Base-by-base conservation (phyloP, 2,888 invertebrate species). In the Campoplex capitator region DNA sequence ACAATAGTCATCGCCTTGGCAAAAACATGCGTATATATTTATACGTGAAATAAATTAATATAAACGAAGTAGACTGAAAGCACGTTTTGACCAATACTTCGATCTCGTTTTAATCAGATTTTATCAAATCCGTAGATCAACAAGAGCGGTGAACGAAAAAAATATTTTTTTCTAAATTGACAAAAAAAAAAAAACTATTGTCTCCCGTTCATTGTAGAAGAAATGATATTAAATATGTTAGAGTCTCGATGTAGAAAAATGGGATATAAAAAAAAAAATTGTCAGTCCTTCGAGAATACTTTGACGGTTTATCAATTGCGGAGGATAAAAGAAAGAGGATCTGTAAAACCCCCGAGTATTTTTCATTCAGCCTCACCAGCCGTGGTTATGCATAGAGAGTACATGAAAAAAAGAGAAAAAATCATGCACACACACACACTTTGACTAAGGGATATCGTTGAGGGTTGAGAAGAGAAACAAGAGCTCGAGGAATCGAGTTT, bases 401-500 rank as follows among this genome's bases (percentile, higher is more conserved):
- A 35, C 58, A 76, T 84, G 65, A 54, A 84, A 68, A 65, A 28
- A 54, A 71, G 11, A 78, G 78, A 77, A 80, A 78, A 67, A 71
- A 68, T 68, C 45, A 79, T 79, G 48, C 38, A 48, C 65, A 42
- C 58, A 3, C 77, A 23, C 23, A 23, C 38, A 4, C 38, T 38
- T 28, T 42, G 79, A 23, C 77, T 62, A 32, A 28, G 16, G 58
- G 58, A 32, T 62, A 62, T 62, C 28, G n/a, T 32, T 62, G 32
- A 13, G 16, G 58, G 13, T 28, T 32, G 32, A 28, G 28, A 28
- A 45, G 68, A 56, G 23, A 70, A 58, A 58, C 51, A 67, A 48
- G 45, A 68, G 51, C 56, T 68, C 65, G 90, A 92, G 91, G 90
- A 92, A 93, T 94, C 91, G 91, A 90, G 91, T 89, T 93, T 92